Evolutionary conservation across 2,888 invertebrate genomes (phyloP).

Genomic region (Metellina segmentata): DNA sequence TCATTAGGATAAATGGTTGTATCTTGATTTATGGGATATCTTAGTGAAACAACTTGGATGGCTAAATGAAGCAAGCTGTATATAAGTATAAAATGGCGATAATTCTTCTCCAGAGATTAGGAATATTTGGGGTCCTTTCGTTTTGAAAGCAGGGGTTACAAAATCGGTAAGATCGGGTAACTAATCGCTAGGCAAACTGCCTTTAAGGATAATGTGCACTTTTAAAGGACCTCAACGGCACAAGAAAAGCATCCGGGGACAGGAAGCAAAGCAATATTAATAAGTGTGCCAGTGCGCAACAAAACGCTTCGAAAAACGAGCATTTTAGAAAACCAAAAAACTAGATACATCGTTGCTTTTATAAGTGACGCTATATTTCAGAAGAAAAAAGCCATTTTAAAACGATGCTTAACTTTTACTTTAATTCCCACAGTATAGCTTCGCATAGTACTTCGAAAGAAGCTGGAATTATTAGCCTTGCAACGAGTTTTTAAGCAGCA

Average conservation of each 20-base stretch:
- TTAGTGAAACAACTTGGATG: no score
- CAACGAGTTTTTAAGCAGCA: conserved; percentile 2
- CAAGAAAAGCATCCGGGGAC: background rate
- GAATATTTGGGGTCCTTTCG: background rate
- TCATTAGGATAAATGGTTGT: no score
- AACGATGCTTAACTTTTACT: background rate
- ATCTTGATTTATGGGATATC: no score
- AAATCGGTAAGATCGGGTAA: background rate
- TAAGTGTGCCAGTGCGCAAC: background rate
- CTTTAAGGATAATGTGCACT: background rate
- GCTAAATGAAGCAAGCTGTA: no score
- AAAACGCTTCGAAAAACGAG: background rate
- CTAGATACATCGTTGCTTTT: background rate
- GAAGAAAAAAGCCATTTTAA: background rate
- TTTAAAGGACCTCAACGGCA: background rate
- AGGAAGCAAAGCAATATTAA: background rate
- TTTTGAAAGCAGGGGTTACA: background rate
- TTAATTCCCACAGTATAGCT: background rate
- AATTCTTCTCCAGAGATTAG: background rate
- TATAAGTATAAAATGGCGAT: no score
- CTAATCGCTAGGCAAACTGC: background rate
- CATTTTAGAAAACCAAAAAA: background rate
- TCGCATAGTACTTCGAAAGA: background rate
- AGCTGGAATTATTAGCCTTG: conserved; percentile 19
- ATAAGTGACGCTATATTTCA: background rate